phyloP scores from a whole-genome alignment of 2,113 vertebrate species.

The Heloderma charlesbogerti region DNA sequence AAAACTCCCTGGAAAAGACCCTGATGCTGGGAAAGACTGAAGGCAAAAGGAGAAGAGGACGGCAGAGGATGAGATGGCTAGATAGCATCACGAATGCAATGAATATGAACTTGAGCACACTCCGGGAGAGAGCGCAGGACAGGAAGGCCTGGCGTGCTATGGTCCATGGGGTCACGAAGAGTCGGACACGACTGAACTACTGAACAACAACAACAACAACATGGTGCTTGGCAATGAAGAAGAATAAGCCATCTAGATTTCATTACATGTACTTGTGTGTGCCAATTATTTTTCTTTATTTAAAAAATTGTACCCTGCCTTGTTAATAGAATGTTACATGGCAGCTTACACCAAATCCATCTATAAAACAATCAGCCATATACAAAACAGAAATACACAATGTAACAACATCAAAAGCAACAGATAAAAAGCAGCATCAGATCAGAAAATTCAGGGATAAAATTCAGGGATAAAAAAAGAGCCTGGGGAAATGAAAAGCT shows the following conservation, averaged over 20 bases:
- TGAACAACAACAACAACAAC: too few species aligned
- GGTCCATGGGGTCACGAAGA: too few species aligned
- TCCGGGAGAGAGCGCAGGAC: too few species aligned
- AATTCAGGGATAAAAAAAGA: too few species aligned
- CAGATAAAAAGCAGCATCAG: background rate
- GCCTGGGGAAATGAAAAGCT: background rate
- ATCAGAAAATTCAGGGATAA: background rate
- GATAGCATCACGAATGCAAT: too few species aligned
- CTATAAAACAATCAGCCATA: background rate
- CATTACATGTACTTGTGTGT: background rate
- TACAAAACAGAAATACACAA: background rate
- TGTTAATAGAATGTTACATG: background rate
- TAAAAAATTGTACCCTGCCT: background rate
- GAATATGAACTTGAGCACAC: too few species aligned
- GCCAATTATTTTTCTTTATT: background rate
- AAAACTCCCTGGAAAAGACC: too few species aligned
- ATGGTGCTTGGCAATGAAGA: background rate
- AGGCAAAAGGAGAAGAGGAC: too few species aligned
- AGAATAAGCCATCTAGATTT: background rate
- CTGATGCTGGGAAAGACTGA: too few species aligned
- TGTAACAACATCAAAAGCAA: background rate
- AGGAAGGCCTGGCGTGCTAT: too few species aligned
- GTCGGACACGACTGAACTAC: too few species aligned
- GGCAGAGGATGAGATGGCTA: too few species aligned
- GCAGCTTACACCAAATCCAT: background rate